A percentile compares a stretch with the other conserved stretches of the same genome.
Conservation (phyloP, 2,797 vertebrate genomes). For the Sphaeramia orbicularis region DNA sequence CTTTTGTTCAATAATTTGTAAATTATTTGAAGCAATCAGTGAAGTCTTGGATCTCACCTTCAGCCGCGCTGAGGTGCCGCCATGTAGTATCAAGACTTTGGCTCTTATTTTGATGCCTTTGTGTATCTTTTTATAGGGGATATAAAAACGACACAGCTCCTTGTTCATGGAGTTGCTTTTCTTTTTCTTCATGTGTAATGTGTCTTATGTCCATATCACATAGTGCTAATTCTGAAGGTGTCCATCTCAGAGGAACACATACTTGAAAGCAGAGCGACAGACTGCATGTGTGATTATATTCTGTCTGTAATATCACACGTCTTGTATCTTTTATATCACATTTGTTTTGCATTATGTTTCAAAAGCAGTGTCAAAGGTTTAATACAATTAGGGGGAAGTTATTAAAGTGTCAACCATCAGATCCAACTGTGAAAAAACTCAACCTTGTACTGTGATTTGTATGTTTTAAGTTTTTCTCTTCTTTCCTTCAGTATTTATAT, state of each 20-base stretch:
- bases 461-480: too few relatives aligned
- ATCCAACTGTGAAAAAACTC: neutral
- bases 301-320: constrained; percentile 36
- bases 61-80: constrained; percentile 24
- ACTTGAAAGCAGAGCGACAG: constrained; percentile 5
- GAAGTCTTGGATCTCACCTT: constrained; percentile 16
- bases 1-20: constrained; percentile 3
- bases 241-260: neutral
- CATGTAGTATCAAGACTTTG: constrained; percentile 2
- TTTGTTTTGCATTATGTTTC: constrained; percentile 25
- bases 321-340: constrained; percentile 45
- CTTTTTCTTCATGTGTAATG: constrained; percentile 17
- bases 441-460: neutral
- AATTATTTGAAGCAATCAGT: constrained; percentile 21
- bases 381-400: constrained; percentile 47
- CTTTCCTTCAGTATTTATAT: too few relatives aligned
- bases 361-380: constrained; percentile 23
- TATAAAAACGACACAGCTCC: constrained; percentile 9
- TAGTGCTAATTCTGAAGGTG: constrained; percentile 28
- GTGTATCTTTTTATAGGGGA: neutral
- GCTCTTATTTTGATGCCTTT: constrained; percentile 2
- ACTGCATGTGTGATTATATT: constrained; percentile 38
- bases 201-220: constrained; percentile 21
- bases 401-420: neutral
- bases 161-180: constrained; percentile 1